Base-by-base conservation (phyloP, 2,888 invertebrate genomes). In the Xanthorhoe designata region DNA sequence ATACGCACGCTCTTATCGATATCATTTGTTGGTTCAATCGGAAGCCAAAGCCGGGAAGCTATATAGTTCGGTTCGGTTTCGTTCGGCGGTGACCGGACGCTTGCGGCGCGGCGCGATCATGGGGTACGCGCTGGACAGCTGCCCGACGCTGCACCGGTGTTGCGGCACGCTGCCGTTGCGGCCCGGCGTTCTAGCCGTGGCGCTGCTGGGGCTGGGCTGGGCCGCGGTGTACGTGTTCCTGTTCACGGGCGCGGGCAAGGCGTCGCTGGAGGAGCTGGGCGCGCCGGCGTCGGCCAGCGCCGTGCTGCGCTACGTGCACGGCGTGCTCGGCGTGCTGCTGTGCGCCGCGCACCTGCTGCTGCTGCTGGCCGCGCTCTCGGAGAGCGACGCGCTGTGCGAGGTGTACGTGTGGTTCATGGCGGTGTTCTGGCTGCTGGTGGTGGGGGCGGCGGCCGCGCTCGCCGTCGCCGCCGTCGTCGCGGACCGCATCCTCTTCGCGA, bases 321-420 rank as follows among this genome's bases (percentile, higher is more conserved):
- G 82, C 29, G 68, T 70, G 55, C 59, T 75, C n/a, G 83, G 81
- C 68, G 80, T 81, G 63, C 67, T 83, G 63, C 68, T 81, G 52
- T 56, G 70, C 64, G 80, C 79, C 10, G 74, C 76, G 61, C 77
- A 82, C 73, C 66, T 70, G 60, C 61, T 82, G 65, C 75, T 85
- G 66, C 53, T 83, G 56, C 55, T 65, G 13, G 84, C 73, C 17
- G 79, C 73, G 24, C 5, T 56, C 18, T n/a, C 7, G 35, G 54
- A 63, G 57, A 81, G 78, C 70, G 78, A 78, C 65, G 66, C 76
- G 17, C 76, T 84, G 55, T 80, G 81, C 74, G 85, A 82, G 71
- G 69, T 84, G 61, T 83, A 82, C 75, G 75, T 81, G 58, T 85
- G 85, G 84, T 72, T 74, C 50, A 70, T 76, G 77, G 57, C 74